Percentiles rank a stretch among this genome's conserved stretches.
These are phyloP conservation scores for Aleiodes alternator DNA, from an alignment of 2,888 invertebrate species.

Conservation along the genomic window DNA sequence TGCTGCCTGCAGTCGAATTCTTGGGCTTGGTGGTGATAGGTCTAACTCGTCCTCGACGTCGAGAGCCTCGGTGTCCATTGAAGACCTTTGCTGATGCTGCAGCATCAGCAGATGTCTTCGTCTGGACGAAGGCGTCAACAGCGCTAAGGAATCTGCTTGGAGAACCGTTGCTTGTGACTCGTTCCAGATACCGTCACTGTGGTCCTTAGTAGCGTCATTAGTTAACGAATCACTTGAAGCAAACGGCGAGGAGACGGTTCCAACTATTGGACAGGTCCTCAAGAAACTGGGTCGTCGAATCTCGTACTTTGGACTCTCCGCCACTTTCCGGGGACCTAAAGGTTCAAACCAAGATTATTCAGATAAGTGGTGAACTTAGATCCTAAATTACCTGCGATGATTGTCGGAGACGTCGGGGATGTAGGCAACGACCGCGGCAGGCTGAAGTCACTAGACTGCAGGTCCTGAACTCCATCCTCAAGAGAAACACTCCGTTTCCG, in stretches of 20 bases:
- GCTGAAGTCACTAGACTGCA: slow-evolving; percentile 72
- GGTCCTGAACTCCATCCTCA: slow-evolving; percentile 78
- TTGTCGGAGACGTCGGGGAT: slow-evolving; percentile 77
- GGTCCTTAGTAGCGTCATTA: slow-evolving; percentile 87
- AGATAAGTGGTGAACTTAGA: neutral
- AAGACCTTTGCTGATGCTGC: slow-evolving; percentile 91
- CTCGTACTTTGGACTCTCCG: slow-evolving; percentile 58
- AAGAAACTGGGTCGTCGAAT: slow-evolving; percentile 53
- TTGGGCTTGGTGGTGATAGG: slow-evolving; percentile 66
- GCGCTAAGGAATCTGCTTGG: slow-evolving; percentile 82
- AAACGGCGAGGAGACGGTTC: slow-evolving; percentile 81
- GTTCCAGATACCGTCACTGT: slow-evolving; percentile 92
- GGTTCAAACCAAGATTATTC: neutral
- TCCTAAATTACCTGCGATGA: slow-evolving; percentile 48
- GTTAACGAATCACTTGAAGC: slow-evolving; percentile 90
- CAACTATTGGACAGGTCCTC: slow-evolving; percentile 56
- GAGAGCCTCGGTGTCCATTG: slow-evolving; percentile 89
- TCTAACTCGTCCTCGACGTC: slow-evolving; percentile 78
- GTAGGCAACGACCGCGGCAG: slow-evolving; percentile 81
- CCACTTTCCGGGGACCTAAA: slow-evolving; percentile 54
- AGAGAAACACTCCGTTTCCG: slow-evolving; percentile 85
- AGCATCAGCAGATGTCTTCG: slow-evolving; percentile 85
- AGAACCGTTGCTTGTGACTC: slow-evolving; percentile 91
- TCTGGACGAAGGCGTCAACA: slow-evolving; percentile 87
- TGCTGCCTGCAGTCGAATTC: slow-evolving; percentile 68